Evolutionary conservation across 2,888 invertebrate species (phyloP).

Genomic region (Troides helena): DNA sequence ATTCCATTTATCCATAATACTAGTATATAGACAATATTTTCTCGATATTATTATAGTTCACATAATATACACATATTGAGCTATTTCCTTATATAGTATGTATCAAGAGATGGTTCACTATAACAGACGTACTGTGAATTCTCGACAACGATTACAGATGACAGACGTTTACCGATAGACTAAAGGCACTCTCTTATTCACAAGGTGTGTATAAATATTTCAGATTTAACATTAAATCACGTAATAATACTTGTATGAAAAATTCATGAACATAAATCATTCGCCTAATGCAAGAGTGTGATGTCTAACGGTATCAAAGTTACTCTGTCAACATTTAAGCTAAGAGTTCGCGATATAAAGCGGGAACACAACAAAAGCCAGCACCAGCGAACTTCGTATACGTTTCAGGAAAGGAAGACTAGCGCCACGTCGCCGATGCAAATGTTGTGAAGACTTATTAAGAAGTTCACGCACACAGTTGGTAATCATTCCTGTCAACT

Average conservation of each 20-base stretch:
- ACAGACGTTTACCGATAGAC: no score
- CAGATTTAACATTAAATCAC: neutral
- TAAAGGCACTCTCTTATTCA: no score
- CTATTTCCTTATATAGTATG: no score
- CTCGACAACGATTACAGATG: no score
- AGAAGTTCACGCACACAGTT: conserved; percentile 64
- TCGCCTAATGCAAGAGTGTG: conserved; percentile 2
- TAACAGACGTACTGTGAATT: no score
- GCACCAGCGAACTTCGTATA: conserved; percentile 32
- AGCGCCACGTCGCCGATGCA: conserved; percentile 50
- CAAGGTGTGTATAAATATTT: neutral
- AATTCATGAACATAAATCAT: conserved; percentile 12
- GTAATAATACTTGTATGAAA: neutral
- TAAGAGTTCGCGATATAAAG: conserved; percentile 28
- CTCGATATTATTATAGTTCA: no score
- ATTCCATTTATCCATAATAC: no score
- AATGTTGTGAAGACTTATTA: conserved; percentile 74
- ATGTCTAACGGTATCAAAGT: conserved; percentile 16
- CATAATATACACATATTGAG: no score
- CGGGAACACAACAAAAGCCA: conserved; percentile 31
- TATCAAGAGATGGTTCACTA: no score
- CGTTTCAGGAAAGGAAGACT: conserved; percentile 36
- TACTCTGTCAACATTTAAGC: conserved; percentile 21
- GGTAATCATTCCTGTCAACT: conserved; percentile 73
- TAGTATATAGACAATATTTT: no score